These are phyloP conservation scores for Parapsyche elsis DNA, from an alignment of 1,140 invertebrate species.

Conservation along the genomic window DNA sequence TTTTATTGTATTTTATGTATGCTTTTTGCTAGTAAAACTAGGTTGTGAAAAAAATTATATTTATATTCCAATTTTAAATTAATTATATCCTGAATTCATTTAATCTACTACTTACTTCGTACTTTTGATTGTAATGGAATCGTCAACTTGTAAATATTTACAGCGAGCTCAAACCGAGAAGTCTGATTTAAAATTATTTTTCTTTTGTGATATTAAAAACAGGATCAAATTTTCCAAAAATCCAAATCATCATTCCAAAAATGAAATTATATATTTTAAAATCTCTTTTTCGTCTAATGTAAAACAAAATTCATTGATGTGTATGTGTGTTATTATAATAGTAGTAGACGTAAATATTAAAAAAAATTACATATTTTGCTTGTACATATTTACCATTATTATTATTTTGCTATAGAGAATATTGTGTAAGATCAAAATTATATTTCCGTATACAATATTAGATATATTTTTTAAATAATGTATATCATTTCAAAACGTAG, in stretches of 20 bases:
- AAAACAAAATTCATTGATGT: too few relatives aligned
- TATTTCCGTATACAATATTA: too few relatives aligned
- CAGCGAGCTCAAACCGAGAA: background rate
- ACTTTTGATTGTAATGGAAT: background rate
- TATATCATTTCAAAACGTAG: too few relatives aligned
- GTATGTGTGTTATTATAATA: too few relatives aligned
- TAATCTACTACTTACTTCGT: background rate
- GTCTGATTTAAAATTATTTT: constrained; percentile 16
- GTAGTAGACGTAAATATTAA: too few relatives aligned
- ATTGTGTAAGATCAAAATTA: too few relatives aligned
- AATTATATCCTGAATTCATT: background rate
- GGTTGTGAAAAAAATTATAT: background rate
- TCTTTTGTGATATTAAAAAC: background rate
- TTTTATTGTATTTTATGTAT: background rate
- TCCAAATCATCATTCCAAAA: background rate
- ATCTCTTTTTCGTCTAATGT: too few relatives aligned
- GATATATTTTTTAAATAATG: too few relatives aligned
- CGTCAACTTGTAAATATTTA: background rate
- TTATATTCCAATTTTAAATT: background rate
- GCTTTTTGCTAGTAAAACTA: background rate
- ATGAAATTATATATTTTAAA: too few relatives aligned
- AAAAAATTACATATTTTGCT: too few relatives aligned
- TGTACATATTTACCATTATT: too few relatives aligned
- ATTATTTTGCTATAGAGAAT: too few relatives aligned
- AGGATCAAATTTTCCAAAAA: background rate